Conservation (phyloP, 2,113 vertebrate genomes). For the Fukomys damarensis region DNA sequence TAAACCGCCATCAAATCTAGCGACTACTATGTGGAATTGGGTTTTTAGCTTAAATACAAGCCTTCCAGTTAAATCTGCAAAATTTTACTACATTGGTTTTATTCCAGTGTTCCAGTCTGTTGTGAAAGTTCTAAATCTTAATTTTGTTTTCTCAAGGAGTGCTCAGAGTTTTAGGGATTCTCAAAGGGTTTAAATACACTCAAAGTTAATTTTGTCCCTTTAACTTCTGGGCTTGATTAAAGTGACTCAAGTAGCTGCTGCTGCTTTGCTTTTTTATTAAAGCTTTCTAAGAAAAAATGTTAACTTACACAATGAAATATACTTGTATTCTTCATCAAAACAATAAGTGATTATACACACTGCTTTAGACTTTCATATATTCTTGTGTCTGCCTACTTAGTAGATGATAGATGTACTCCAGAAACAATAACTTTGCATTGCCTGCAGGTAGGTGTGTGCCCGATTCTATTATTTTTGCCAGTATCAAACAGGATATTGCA, state of each 20-base stretch:
- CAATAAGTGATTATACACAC: conserved; percentile 70
- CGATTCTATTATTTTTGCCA: conserved; percentile 42
- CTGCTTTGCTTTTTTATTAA: conserved; percentile 44
- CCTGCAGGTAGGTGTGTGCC: conserved; percentile 64
- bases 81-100: conserved; percentile 59
- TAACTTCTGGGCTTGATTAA: conserved; percentile 4
- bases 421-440: conserved; percentile 54
- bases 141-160: conserved; percentile 41
- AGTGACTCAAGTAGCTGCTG: background rate
- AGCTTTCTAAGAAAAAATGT: background rate
- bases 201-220: conserved; percentile 36
- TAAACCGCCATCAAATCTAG: background rate
- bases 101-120: conserved; percentile 19
- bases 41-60: conserved; percentile 9
- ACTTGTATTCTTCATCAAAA: conserved; percentile 48
- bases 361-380: conserved; percentile 69
- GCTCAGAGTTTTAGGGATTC: conserved; percentile 41
- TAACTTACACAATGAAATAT: conserved; percentile 23
- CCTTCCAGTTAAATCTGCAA: conserved; percentile 51
- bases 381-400: conserved; percentile 49
- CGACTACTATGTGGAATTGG: background rate
- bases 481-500: conserved; percentile 50
- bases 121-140: conserved; percentile 61
- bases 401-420: conserved; percentile 56
- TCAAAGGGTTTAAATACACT: conserved; percentile 36